phyloP scores from a whole-genome alignment of 1,140 invertebrate genomes.

The Lepeophtheirus salmonis region DNA sequence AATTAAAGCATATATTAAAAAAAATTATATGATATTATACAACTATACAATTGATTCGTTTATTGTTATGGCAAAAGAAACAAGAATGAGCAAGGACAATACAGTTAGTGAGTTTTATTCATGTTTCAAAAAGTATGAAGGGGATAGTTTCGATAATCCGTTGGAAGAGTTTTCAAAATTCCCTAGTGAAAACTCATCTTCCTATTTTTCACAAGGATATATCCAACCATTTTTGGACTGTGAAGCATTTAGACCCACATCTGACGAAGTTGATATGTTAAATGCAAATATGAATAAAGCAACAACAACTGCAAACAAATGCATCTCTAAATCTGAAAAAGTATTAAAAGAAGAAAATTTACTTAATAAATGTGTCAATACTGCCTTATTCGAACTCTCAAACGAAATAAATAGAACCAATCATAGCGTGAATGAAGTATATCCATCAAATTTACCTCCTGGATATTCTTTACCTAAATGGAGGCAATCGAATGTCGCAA shows the following conservation, averaged over 20 bases:
- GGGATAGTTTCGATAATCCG: not conserved
- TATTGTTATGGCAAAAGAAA: not conserved
- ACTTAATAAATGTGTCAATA: not conserved
- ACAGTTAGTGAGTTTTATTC: not conserved
- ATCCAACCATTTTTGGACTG: not conserved
- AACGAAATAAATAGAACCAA: not conserved
- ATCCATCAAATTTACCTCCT: too few relatives aligned
- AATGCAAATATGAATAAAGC: not conserved
- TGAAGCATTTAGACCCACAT: not conserved
- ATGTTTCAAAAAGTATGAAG: not conserved
- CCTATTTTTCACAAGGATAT: not conserved
- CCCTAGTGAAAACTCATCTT: not conserved
- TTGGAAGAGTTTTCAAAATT: not conserved
- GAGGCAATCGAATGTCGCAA: too few relatives aligned
- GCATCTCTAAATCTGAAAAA: not conserved
- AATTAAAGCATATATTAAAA: too few relatives aligned
- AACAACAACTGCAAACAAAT: not conserved
- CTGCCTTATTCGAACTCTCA: not conserved
- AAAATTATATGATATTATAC: too few relatives aligned
- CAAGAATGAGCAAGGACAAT: not conserved
- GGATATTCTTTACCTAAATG: too few relatives aligned
- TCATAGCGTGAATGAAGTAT: too few relatives aligned
- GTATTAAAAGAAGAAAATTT: not conserved
- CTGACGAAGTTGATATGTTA: not conserved
- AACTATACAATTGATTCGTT: too few relatives aligned